A percentile compares a stretch with the other conserved stretches of the same genome.
These are phyloP conservation scores for Erpobdella octoculata DNA, from an alignment of 2,888 invertebrate species.

Conservation along the genomic window DNA sequence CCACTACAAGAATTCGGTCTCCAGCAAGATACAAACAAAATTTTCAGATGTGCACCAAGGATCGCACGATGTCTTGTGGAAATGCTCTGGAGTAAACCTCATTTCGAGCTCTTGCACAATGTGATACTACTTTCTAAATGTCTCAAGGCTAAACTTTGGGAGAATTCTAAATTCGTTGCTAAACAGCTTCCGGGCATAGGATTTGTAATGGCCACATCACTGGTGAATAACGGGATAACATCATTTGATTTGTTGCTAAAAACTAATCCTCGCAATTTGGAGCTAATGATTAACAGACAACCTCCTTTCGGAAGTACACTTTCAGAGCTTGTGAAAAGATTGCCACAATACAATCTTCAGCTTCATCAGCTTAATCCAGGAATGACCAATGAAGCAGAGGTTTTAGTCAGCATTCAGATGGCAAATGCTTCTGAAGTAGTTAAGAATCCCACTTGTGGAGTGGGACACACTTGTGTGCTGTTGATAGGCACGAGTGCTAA, in stretches of 20 bases:
- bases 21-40: slow-evolving; percentile 63
- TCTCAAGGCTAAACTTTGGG: slow-evolving; percentile 65
- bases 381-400: slow-evolving; percentile 36
- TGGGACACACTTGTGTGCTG: slow-evolving; percentile 58
- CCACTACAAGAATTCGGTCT: slow-evolving; percentile 64
- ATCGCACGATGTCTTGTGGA: slow-evolving; percentile 62
- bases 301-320: slow-evolving; percentile 67
- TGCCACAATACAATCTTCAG: slow-evolving; percentile 60
- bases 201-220: slow-evolving; percentile 59
- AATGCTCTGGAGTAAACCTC: slow-evolving; percentile 52
- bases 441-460: slow-evolving; percentile 55
- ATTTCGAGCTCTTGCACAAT: slow-evolving; percentile 56
- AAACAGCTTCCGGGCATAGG: slow-evolving; percentile 66
- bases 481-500: slow-evolving; percentile 63
- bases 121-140: slow-evolving; percentile 63
- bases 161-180: slow-evolving; percentile 64
- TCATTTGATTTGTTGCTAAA: slow-evolving; percentile 61
- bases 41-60: slow-evolving; percentile 63
- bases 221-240: slow-evolving; percentile 64
- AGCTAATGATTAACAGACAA: slow-evolving; percentile 67
- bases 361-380: background rate
- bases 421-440: slow-evolving; percentile 40
- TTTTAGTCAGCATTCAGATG: slow-evolving; percentile 41
- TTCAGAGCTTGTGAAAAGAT: slow-evolving; percentile 58
- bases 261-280: slow-evolving; percentile 67